phyloP scores from a whole-genome alignment of 2,113 vertebrate species.

The Pteropus alecto region DNA sequence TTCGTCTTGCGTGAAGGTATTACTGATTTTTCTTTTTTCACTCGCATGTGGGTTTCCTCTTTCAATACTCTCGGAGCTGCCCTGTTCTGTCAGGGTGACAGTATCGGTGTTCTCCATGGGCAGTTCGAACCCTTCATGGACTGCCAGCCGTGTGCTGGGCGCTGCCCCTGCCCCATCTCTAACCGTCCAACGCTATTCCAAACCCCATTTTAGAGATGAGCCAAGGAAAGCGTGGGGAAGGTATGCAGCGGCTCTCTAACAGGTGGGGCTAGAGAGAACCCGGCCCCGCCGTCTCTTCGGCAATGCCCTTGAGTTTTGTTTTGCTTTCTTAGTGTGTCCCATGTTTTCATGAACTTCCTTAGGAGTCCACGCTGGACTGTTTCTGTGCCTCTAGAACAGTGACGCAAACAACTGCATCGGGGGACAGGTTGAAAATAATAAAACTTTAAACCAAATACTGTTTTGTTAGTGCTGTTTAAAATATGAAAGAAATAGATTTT shows the following conservation, averaged over 20 bases:
- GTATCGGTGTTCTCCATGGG: fast-evolving
- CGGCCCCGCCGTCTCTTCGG: background rate
- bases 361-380: background rate
- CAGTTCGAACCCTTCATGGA: fast-evolving
- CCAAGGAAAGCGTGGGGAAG: background rate
- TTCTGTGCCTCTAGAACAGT: background rate
- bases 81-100: background rate
- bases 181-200: fast-evolving
- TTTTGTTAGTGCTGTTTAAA: background rate
- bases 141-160: too few relatives aligned
- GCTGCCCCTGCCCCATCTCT: background rate
- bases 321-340: background rate
- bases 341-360: background rate
- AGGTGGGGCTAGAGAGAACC: background rate
- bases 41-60: background rate
- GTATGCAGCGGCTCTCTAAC: background rate
- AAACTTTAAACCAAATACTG: background rate
- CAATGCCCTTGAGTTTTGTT: background rate
- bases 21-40: background rate
- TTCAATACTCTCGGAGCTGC: background rate
- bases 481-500: background rate
- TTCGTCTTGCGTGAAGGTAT: background rate
- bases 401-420: background rate
- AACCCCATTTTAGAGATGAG: background rate
- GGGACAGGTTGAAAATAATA: background rate